Evolutionary conservation across 2,888 invertebrate genomes (phyloP), one percentile per base, ranked within the genome.

Genomic region (Tetragonula carbonaria): DNA sequence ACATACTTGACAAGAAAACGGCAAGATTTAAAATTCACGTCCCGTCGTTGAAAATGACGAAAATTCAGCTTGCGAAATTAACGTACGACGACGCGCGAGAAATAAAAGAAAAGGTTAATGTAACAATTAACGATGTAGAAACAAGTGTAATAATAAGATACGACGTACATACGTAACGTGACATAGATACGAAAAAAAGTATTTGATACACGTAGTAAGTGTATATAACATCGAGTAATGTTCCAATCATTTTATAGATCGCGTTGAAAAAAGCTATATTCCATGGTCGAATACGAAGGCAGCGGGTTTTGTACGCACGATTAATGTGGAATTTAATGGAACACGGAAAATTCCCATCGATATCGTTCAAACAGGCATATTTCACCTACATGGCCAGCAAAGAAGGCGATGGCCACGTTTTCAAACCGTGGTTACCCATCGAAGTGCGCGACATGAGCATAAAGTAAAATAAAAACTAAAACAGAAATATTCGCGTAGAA

Each of bases 321-420:
- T 62, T 78, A 0, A 88, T 91, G 88, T 94, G 94, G 94, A 85
- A 79, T 53, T 85, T 91, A 0, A 93, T 94, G 92, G 90, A 94
- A 57, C 91, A 89, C 74, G 91, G 91, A 67, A 93, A 90, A 79
- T 92, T 92, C 77, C 93, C 93, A 0, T 88, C 89, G 21, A 38
- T 85, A 2, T 88, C 89, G 3, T 94, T 93, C 73, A 94, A 94
- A 71, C 79, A 84, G 82, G 90, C 92, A 14, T 94, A 90, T 84
- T 94, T 94, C 70, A 91, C 93, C 1, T 94, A 94, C 74, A 85
- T 92, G 84, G 87, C 93, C 2, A 78, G 86, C 33, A 92, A 91
- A 83, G 93, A 93, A 84, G 85, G 87, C 6, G 91, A 93, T 78
- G 92, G 93, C 53, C 87, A 90, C n/a, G 87, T 93, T 55, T 90